Evolutionary conservation across 2,113 vertebrate species (phyloP).

Genomic region (Amphilophus citrinellus): DNA sequence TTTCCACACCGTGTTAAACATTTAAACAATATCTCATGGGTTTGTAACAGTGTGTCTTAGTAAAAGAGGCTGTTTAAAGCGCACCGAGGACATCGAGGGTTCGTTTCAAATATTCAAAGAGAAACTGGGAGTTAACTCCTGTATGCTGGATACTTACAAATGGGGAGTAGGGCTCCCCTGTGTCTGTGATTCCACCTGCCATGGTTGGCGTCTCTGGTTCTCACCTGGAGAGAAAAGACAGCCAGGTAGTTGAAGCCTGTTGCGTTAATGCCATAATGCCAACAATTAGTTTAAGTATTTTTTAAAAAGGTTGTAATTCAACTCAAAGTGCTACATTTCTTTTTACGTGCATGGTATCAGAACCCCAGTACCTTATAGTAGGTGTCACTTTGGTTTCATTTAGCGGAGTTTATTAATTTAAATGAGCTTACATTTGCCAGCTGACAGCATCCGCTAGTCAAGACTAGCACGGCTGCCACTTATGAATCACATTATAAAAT

Average conservation of each 20-base stretch:
- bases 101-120: neutral
- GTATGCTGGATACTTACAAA: slow-evolving; percentile 86
- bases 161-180: slow-evolving; percentile 94
- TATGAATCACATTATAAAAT: rapidly evolving
- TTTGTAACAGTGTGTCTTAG: neutral
- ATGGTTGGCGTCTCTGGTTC: slow-evolving; percentile 68
- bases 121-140: neutral
- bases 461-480: neutral
- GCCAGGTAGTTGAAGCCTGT: neutral
- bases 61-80: rapidly evolving
- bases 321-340: neutral
- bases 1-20: rapidly evolving
- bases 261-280: neutral
- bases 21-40: rapidly evolving
- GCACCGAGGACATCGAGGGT: neutral
- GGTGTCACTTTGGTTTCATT: neutral
- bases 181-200: slow-evolving; percentile 95
- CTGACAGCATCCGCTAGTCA: neutral
- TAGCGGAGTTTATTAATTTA: neutral
- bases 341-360: neutral
- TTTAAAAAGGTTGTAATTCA: neutral
- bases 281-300: neutral
- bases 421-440: neutral
- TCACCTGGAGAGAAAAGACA: slow-evolving; percentile 34
- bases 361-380: neutral